A percentile compares a stretch with the other conserved stretches of the same genome.
phyloP scores from a whole-genome alignment of 2,113 vertebrate genomes.

The Peromyscus maniculatus region DNA sequence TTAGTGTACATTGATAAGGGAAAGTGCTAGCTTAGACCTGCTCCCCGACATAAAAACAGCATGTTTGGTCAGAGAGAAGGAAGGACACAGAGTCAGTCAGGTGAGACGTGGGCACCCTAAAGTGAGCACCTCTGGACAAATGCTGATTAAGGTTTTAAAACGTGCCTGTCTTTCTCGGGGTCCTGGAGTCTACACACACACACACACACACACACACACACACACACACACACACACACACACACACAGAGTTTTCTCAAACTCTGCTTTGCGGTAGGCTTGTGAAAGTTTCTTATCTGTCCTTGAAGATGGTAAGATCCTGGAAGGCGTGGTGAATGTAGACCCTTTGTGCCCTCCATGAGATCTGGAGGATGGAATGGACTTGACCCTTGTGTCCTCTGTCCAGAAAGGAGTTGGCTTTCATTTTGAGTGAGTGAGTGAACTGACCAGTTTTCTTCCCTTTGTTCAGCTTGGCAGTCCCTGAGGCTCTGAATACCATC shows the following conservation, averaged over 20 bases:
- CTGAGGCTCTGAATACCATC: constrained; percentile 89
- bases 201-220: neutral
- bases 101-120: neutral
- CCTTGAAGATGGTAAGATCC: neutral
- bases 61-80: neutral
- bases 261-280: neutral
- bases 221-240: neutral
- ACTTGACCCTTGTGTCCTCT: neutral
- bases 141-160: neutral
- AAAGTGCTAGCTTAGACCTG: neutral
- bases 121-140: neutral
- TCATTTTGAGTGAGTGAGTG: neutral
- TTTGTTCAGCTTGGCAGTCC: constrained; percentile 84
- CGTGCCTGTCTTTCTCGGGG: neutral
- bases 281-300: neutral
- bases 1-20: neutral
- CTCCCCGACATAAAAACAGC: neutral
- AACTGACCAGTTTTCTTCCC: constrained; percentile 15
- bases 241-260: neutral
- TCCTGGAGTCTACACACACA: neutral
- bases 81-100: neutral
- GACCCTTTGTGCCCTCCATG: neutral
- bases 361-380: neutral
- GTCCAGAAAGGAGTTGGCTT: neutral
- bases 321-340: neutral